Evolutionary conservation across 2,113 vertebrate genomes (phyloP).

Genomic region (Mionectes macconnelli): DNA sequence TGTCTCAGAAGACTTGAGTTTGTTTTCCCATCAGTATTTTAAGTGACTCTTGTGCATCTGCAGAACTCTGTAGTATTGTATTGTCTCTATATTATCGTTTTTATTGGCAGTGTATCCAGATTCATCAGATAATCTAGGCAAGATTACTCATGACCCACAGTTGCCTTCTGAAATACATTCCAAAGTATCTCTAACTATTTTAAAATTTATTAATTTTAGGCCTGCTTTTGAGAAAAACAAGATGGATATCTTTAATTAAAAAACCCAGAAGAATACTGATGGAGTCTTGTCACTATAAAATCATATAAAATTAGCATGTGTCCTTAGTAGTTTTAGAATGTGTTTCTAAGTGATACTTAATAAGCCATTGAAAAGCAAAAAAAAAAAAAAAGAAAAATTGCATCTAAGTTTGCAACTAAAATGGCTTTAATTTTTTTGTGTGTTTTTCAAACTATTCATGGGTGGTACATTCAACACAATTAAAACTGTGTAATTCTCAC

Average conservation of each 20-base stretch:
- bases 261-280: background rate
- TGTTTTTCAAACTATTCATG: background rate
- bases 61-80: constrained; percentile 66
- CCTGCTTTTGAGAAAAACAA: background rate
- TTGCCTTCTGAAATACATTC: constrained; percentile 51
- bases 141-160: constrained; percentile 52
- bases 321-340: background rate
- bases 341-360: background rate
- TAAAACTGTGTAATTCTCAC: background rate
- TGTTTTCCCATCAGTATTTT: constrained; percentile 73
- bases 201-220: background rate
- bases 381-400: background rate
- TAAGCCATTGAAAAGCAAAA: background rate
- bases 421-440: background rate
- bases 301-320: background rate
- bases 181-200: background rate
- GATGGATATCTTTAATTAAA: background rate
- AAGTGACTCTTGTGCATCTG: constrained; percentile 62
- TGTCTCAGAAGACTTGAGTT: constrained; percentile 47
- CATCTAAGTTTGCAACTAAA: background rate
- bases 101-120: constrained; percentile 70
- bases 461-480: background rate
- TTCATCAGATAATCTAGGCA: constrained; percentile 56
- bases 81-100: constrained; percentile 69
- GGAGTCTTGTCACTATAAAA: background rate